Percentiles rank a stretch among this genome's conserved stretches.
phyloP scores from a whole-genome alignment of 2,888 invertebrate genomes.

The Micropterix aruncella region DNA sequence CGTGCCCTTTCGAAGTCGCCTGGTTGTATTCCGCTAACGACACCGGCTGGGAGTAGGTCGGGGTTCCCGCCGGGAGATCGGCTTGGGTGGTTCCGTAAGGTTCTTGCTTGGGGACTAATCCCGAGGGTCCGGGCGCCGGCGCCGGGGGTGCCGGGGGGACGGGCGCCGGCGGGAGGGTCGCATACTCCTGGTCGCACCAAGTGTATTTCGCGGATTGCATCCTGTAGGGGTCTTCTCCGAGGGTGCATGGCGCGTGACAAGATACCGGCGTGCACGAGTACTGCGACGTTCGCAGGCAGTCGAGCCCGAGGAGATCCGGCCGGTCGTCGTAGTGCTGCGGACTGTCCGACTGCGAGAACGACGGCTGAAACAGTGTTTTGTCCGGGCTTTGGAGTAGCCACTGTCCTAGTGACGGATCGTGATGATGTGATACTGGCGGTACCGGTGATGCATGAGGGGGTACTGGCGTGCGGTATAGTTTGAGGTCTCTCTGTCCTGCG shows the following conservation, averaged over 20 bases:
- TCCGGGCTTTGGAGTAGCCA: conserved; percentile 61
- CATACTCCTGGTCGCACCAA: conserved; percentile 1
- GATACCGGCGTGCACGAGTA: conserved; percentile 23
- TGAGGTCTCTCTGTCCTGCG: conserved; percentile 25
- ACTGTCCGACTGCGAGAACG: conserved; percentile 44
- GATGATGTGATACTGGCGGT: conserved; percentile 25
- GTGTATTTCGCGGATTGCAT: conserved; percentile 16
- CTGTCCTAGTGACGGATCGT: conserved; percentile 38
- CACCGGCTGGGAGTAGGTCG: conserved; percentile 43
- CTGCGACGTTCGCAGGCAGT: conserved; percentile 31
- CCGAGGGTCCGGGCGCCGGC: conserved; percentile 44
- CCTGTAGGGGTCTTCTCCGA: conserved; percentile 34
- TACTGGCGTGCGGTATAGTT: conserved; percentile 32
- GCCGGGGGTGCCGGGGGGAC: conserved; percentile 51
- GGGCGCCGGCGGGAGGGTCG: conserved; percentile 20
- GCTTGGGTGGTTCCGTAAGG: conserved; percentile 25
- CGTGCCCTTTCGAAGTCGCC: conserved; percentile 89
- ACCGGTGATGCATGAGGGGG: conserved; percentile 42
- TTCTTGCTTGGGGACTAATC: conserved; percentile 59
- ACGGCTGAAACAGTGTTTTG: conserved; percentile 44
- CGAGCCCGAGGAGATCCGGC: conserved; percentile 37
- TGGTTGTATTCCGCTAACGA: conserved; percentile 89
- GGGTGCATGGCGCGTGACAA: conserved; percentile 27
- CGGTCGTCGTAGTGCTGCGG: conserved; percentile 54
- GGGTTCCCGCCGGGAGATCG: conserved; percentile 16